Evolutionary conservation across 2,888 invertebrate genomes (phyloP), one percentile per base, ranked within the genome.

Genomic region (Rhyacophila evoluta): DNA sequence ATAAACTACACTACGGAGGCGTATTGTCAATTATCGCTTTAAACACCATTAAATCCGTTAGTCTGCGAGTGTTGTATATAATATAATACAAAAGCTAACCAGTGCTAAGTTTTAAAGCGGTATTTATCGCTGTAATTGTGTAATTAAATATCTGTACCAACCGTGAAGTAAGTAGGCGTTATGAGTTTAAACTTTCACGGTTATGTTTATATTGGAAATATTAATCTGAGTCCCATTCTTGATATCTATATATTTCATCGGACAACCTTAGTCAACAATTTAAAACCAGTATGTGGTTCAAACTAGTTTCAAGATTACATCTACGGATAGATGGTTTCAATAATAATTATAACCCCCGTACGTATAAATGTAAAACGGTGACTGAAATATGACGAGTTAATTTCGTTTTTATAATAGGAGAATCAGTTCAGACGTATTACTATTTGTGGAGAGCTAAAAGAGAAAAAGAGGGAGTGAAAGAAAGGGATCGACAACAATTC

Each of bases 211-310:
- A 10, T 19, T 19, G 10, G 0, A 1, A 1, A 55, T 25, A 55
- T 8, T n/a, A n/a, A n/a, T 25, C 55, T 6, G 8, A 10, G 19
- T 19, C 55, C 25, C 8, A 55, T 55, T 55, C 12, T 10, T 55
- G 55, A 55, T 55, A 55, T 55, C 55, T 55, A 55, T 55, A 55
- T 25, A 55, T 55, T 55, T 55, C 55, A 55, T 55, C 55, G 55
- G 55, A 25, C 55, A 25, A 55, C 8, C 55, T 19, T 55, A 55
- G 55, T 19, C 55, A 55, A 55, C 55, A 55, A 55, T 55, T 55
- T 25, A 25, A 25, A 55, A 55, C 55, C 25, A 19, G 55, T 55
- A 55, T 25, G 55, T 55, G 15, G 19, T 19, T 8, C 25, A 2
- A 25, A 55, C 55, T 25, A 55, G 55, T 55, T 55, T 55, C 10